Base-by-base conservation (phyloP, 35 echinoderm and acorn worm species). In the Ptychodera flava region DNA sequence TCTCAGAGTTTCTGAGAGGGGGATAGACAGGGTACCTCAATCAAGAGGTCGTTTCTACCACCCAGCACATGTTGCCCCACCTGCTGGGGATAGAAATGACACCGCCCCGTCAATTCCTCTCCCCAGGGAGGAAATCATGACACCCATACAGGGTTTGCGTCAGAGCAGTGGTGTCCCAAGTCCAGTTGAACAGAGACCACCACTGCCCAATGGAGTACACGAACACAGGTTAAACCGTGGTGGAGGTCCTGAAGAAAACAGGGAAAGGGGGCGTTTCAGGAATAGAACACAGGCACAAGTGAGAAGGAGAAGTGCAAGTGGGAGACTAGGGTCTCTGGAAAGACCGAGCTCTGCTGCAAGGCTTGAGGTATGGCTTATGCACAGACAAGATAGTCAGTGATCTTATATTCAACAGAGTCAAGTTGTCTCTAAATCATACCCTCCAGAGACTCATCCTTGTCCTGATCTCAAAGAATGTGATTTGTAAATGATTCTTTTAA, bases 71-170 rank as follows among this genome's bases (percentile, higher is more conserved):
- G 37, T 32, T 10, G 79, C 36, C 16, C 90, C 79, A 33, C 29
- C 79, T 1, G 27, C 45, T 1, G 16, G 31, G 36, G 77, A 82
- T 30, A 92, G 16, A 2, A 33, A 77, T 16, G 37, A 37, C 38
- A 81, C 32, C 80, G 82, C 83, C 32, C 79, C 88, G 28, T 94
- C 92, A 30, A 94, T 94, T 32, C 92, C 92, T 27, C 88, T 93
- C 28, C 92, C 28, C 1, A 78, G 92, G 35, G 88, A 91, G 38
- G 89, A 80, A 52, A 78, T 35, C 29, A 90, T 93, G 88, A 87
- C 92, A 38, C 92, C 92, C 15, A 82, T 93, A 0, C 84, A 88
- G 37, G 78, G 76, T 32, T 77, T 81, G 29, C 53, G 36, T 22
- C 36, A 82, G 16, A 83, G 77, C 29, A 85, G 84, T 64, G n/a